Percentiles rank a stretch among this genome's conserved stretches.
Evolutionary conservation across 2,113 vertebrate species (phyloP).

Genomic region (Serilophus lunatus): DNA sequence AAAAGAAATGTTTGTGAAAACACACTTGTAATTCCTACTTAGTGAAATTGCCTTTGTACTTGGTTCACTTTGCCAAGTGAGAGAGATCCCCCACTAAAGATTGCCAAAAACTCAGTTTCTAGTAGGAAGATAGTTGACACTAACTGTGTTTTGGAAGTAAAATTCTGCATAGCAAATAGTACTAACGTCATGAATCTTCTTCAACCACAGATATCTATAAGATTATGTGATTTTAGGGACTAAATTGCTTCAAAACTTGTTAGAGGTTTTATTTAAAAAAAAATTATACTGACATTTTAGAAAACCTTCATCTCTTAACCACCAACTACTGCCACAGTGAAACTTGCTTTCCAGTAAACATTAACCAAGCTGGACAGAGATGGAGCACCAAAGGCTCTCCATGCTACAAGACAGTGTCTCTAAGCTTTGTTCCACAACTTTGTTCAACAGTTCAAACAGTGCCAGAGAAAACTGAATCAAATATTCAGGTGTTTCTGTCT

Average conservation of each 20-base stretch:
- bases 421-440: background rate
- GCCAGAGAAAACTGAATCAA: background rate
- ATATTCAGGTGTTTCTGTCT: background rate
- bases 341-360: background rate
- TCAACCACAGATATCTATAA: background rate
- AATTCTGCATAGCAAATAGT: background rate
- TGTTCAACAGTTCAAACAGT: background rate
- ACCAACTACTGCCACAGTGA: background rate
- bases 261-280: background rate
- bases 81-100: background rate
- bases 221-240: background rate
- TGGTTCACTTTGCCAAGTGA: background rate
- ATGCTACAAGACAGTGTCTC: background rate
- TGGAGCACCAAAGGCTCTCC: background rate
- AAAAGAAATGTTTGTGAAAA: background rate
- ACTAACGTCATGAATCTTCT: background rate
- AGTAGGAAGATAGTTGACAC: background rate
- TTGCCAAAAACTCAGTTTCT: background rate
- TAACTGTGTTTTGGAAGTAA: background rate
- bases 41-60: background rate
- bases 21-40: background rate
- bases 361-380: background rate
- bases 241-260: background rate
- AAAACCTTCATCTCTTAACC: background rate
- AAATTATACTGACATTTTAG: background rate